Percentiles rank a stretch among this genome's conserved stretches.
phyloP scores from a whole-genome alignment of 2,888 invertebrate genomes.

The Agonopterix alstromeriana region DNA sequence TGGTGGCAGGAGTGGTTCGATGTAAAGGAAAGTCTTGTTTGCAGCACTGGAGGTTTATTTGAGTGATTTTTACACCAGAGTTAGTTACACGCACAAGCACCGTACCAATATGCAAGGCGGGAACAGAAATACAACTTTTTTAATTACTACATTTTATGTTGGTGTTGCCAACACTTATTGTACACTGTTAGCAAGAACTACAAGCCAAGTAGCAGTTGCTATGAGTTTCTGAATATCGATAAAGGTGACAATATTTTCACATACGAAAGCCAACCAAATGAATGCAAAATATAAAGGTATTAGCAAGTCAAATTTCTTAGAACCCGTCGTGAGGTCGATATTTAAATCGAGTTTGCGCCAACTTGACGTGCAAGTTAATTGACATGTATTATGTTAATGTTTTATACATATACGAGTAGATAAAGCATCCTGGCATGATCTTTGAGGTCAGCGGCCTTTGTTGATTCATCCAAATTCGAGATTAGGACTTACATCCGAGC shows the following conservation, averaged over 20 bases:
- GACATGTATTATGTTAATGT: conserved; percentile 56
- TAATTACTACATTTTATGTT: too few relatives aligned
- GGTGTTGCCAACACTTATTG: too few relatives aligned
- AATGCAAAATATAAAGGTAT: conserved; percentile 12
- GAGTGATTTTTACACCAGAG: too few relatives aligned
- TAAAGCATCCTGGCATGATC: conserved; percentile 7
- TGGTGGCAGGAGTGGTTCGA: too few relatives aligned
- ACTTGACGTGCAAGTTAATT: conserved; percentile 56
- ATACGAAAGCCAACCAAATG: conserved; percentile 2
- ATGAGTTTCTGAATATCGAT: too few relatives aligned
- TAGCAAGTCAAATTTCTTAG: conserved; percentile 28
- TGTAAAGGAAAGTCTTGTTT: too few relatives aligned
- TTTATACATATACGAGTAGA: conserved; percentile 23
- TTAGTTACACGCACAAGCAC: too few relatives aligned
- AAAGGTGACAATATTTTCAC: neutral
- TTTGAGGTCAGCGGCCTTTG: conserved; percentile 1
- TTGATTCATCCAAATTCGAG: conserved; percentile 26
- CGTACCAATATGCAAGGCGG: too few relatives aligned
- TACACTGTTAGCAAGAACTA: too few relatives aligned
- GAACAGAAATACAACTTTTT: too few relatives aligned
- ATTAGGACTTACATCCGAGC: conserved; percentile 33
- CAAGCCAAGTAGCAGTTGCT: too few relatives aligned
- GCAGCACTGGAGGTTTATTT: too few relatives aligned
- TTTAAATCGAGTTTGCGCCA: conserved; percentile 54
- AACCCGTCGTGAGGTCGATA: conserved; percentile 50